These are phyloP conservation scores for Erythrolamprus reginae DNA, from an alignment of 2,113 vertebrate species.

Conservation along the genomic window DNA sequence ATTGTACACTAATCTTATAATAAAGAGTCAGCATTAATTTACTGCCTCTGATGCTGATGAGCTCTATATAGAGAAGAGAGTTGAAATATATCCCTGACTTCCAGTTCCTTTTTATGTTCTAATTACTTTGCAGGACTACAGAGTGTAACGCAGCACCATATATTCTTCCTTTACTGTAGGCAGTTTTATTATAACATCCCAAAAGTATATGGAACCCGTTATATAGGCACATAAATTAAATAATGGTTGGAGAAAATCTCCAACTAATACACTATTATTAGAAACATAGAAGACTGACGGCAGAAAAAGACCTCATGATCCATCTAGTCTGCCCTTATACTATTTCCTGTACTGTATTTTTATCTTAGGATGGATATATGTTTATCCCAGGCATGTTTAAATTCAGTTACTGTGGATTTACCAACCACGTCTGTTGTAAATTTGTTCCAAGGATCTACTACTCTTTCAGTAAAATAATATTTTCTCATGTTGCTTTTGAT, in stretches of 20 bases:
- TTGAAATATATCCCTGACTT: constrained; percentile 50
- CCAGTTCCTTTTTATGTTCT: constrained; percentile 61
- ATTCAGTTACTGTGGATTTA: too few species aligned
- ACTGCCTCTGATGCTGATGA: constrained; percentile 42
- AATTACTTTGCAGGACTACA: constrained; percentile 52
- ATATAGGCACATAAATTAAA: constrained; percentile 36
- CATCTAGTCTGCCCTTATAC: too few species aligned
- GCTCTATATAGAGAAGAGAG: constrained; percentile 16
- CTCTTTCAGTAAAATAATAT: too few species aligned
- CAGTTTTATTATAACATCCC: constrained; percentile 46
- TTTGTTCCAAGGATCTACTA: too few species aligned
- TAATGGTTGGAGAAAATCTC: not conserved
- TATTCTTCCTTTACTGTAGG: constrained; percentile 40
- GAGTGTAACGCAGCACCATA: constrained; percentile 39
- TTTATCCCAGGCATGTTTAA: too few species aligned
- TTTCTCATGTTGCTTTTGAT: too few species aligned
- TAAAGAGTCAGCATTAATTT: constrained; percentile 64
- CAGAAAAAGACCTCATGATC: too few species aligned
- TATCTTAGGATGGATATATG: too few species aligned
- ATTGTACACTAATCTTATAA: constrained; percentile 58
- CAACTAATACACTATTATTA: not conserved
- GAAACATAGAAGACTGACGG: too few species aligned
- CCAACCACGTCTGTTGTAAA: too few species aligned
- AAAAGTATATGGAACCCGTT: constrained; percentile 37
- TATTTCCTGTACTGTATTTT: too few species aligned